A percentile compares a stretch with the other conserved stretches of the same genome.
Evolutionary conservation across 2,888 invertebrate species (phyloP).

Genomic region (Euphydryas editha): DNA sequence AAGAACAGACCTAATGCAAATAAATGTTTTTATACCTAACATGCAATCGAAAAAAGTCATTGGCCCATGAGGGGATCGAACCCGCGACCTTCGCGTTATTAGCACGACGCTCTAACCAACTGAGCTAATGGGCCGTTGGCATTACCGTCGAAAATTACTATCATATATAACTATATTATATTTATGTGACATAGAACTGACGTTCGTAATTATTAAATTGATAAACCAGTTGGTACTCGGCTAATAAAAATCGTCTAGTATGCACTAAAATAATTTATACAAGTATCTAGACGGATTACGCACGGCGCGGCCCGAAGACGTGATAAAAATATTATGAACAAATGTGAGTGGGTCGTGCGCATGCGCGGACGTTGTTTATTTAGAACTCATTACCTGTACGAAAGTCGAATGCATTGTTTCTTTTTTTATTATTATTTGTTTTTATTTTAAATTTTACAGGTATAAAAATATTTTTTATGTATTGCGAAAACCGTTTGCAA

Average conservation of each 20-base stretch:
- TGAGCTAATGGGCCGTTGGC: slow-evolving; percentile 50
- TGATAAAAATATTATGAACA: slow-evolving; percentile 25
- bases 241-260: slow-evolving; percentile 46
- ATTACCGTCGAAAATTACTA: slow-evolving; percentile 22
- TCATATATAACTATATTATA: slow-evolving; percentile 9
- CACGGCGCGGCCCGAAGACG: slow-evolving; percentile 23
- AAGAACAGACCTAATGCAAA: slow-evolving; percentile 37
- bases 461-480: not conserved
- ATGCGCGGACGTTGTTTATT: slow-evolving; percentile 5
- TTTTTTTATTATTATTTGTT: not conserved
- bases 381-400: not conserved
- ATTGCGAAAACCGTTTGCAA: not conserved
- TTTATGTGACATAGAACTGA: slow-evolving; percentile 27
- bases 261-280: slow-evolving; percentile 33
- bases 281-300: slow-evolving; percentile 25
- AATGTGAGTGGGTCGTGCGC: slow-evolving; percentile 10
- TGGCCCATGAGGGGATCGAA: slow-evolving; percentile 52
- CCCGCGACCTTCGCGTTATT: slow-evolving; percentile 61
- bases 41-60: slow-evolving; percentile 38
- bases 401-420: slow-evolving; percentile 10
- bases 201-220: slow-evolving; percentile 35
- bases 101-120: slow-evolving; percentile 59
- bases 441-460: not conserved
- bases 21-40: slow-evolving; percentile 32
- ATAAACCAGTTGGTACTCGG: slow-evolving; percentile 37